Percentiles rank a stretch among this genome's conserved stretches.
These are phyloP conservation scores for Pyrgus malvae DNA, from an alignment of 2,888 invertebrate species.

Conservation along the genomic window DNA sequence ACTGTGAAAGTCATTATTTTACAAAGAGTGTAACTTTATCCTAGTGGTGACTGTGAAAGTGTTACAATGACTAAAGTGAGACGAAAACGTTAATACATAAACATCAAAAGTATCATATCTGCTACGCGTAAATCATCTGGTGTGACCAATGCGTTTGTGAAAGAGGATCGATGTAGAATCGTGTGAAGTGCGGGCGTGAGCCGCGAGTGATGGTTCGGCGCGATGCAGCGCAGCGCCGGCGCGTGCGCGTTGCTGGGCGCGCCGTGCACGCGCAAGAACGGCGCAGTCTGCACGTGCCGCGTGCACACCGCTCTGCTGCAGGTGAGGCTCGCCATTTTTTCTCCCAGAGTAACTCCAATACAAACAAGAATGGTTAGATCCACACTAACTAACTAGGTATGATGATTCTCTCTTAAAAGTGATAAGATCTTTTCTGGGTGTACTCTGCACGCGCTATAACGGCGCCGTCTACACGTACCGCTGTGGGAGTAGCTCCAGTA, in stretches of 20 bases:
- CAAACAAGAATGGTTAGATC: too few species aligned
- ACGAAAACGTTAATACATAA: too few species aligned
- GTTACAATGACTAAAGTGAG: too few species aligned
- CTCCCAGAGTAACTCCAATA: too few species aligned
- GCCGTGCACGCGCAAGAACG: constrained; percentile 76
- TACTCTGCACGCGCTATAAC: constrained; percentile 75
- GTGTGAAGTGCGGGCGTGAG: constrained; percentile 29
- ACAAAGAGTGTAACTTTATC: too few species aligned
- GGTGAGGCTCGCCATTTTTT: constrained; percentile 47
- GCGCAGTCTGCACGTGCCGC: constrained; percentile 70
- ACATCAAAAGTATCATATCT: too few species aligned
- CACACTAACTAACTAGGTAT: too few species aligned
- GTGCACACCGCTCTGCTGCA: constrained; percentile 71
- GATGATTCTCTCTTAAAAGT: too few species aligned
- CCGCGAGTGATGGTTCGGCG: constrained; percentile 61
- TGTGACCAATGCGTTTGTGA: background rate
- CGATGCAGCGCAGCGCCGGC: constrained; percentile 70
- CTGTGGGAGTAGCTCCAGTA: constrained; percentile 43
- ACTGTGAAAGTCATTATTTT: too few species aligned
- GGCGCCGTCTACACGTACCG: constrained; percentile 73
- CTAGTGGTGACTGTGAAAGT: too few species aligned
- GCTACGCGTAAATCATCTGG: background rate
- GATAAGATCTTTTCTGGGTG: too few species aligned
- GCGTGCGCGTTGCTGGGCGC: constrained; percentile 76
- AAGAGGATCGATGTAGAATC: constrained; percentile 6